Percentiles rank a stretch among this genome's conserved stretches.
phyloP scores from a whole-genome alignment of 2,797 vertebrate species.

The Acrocephalus scirpaceus region DNA sequence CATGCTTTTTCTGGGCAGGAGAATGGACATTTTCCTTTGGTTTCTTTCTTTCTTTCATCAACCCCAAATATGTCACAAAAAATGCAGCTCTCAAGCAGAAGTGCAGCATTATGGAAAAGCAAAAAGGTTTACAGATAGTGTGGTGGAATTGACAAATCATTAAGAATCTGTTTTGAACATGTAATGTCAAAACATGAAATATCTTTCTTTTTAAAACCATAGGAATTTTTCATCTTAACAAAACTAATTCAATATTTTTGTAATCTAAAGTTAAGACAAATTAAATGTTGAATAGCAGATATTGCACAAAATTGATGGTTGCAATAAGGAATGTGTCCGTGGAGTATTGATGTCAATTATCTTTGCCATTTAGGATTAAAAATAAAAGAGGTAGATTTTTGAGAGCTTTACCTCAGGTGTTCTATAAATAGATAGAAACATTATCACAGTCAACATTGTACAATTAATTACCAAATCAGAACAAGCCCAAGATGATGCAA shows the following conservation, averaged over 20 bases:
- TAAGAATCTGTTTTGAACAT: neutral
- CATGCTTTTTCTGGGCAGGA: fast-evolving
- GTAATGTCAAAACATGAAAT: neutral
- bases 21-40: neutral
- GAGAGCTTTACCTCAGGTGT: neutral
- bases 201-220: neutral
- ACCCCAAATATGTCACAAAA: neutral
- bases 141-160: neutral
- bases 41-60: neutral
- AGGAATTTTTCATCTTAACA: neutral
- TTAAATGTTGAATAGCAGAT: neutral
- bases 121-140: neutral
- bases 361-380: neutral
- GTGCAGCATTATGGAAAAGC: neutral
- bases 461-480: neutral
- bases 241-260: neutral
- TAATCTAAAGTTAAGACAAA: neutral
- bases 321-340: neutral
- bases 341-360: neutral
- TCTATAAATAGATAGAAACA: neutral
- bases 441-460: neutral
- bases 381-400: neutral
- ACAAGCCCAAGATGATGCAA: neutral
- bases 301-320: neutral
- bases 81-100: neutral